A percentile compares a stretch with the other conserved stretches of the same genome.
Evolutionary conservation across 1,140 invertebrate species (phyloP).

Genomic region (Drosophila chauvacae): DNA sequence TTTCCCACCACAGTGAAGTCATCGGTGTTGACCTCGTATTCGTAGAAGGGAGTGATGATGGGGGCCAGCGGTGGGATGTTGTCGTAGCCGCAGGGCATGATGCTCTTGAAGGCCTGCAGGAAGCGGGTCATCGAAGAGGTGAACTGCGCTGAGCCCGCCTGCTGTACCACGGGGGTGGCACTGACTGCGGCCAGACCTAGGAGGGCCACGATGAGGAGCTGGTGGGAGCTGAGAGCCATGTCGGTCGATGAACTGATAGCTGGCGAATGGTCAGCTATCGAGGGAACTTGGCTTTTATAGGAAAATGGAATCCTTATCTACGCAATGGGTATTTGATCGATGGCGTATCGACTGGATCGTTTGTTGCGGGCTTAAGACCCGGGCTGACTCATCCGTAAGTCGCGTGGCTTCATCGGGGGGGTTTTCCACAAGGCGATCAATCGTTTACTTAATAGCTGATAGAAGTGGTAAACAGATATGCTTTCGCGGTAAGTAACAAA

Average conservation of each 20-base stretch:
- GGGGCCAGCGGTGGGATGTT: slow-evolving; percentile 55
- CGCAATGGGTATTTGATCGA: slow-evolving; percentile 37
- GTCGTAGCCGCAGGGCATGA: slow-evolving; percentile 65
- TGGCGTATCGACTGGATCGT: slow-evolving; percentile 31
- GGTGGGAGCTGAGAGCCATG: slow-evolving; percentile 30
- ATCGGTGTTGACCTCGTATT: slow-evolving; percentile 18
- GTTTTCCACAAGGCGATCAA: slow-evolving; percentile 1
- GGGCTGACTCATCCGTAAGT: slow-evolving; percentile 3
- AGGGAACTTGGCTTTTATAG: slow-evolving; percentile 41
- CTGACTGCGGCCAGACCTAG: slow-evolving; percentile 25
- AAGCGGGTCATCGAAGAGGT: slow-evolving; percentile 43
- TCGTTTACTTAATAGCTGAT: slow-evolving; percentile 1
- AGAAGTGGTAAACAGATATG: background rate
- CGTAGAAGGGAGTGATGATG: slow-evolving; percentile 12
- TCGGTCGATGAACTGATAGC: slow-evolving; percentile 18
- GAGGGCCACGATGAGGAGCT: slow-evolving; percentile 40
- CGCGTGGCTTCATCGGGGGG: background rate
- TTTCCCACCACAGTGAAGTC: slow-evolving; percentile 48
- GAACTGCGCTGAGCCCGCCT: slow-evolving; percentile 28
- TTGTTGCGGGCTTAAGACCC: background rate
- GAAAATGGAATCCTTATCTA: background rate
- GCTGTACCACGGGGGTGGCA: slow-evolving; percentile 29
- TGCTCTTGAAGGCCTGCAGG: slow-evolving; percentile 53
- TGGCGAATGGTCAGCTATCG: slow-evolving; percentile 4
- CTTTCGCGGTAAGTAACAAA: background rate